Evolutionary conservation across 2,113 vertebrate genomes (phyloP).

Genomic region (Callospermophilus lateralis): DNA sequence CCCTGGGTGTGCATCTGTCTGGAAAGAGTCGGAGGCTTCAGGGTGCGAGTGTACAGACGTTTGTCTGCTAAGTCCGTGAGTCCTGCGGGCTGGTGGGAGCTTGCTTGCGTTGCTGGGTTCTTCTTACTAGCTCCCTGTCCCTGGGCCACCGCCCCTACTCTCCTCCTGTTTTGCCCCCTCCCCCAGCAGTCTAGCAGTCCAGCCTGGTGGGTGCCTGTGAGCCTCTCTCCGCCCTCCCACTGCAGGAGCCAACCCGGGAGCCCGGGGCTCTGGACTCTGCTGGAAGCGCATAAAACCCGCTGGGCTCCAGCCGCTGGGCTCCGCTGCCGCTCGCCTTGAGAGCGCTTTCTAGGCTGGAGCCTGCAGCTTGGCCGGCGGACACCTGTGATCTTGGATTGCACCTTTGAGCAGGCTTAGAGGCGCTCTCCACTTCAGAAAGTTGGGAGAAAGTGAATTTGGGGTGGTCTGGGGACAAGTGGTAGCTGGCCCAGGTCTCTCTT

Average conservation of each 20-base stretch:
- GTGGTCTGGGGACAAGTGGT: neutral
- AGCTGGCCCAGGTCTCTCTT: neutral
- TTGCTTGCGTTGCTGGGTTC: neutral
- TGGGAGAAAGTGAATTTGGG: constrained; percentile 21
- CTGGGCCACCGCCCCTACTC: neutral
- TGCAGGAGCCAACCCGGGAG: constrained; percentile 48
- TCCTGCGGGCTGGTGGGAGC: neutral
- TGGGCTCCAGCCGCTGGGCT: neutral
- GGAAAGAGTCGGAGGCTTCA: neutral
- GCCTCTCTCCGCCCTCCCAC: constrained; percentile 57
- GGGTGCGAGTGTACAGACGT: neutral
- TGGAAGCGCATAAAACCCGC: constrained; percentile 12
- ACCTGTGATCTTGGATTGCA: accelerated
- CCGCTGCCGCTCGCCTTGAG: accelerated
- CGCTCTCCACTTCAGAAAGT: constrained; percentile 34
- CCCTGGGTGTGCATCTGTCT: neutral
- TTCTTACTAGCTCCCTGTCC: accelerated
- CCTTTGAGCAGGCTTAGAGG: neutral
- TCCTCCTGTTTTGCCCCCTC: neutral
- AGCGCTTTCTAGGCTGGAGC: neutral
- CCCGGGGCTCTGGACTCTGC: accelerated
- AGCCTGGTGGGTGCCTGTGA: neutral
- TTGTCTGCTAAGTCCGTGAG: neutral
- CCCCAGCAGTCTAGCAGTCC: neutral
- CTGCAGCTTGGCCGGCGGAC: neutral